A percentile compares a stretch with the other conserved stretches of the same genome.
phyloP scores from a whole-genome alignment of 2,888 invertebrate species.

The Crioceris asparagi region DNA sequence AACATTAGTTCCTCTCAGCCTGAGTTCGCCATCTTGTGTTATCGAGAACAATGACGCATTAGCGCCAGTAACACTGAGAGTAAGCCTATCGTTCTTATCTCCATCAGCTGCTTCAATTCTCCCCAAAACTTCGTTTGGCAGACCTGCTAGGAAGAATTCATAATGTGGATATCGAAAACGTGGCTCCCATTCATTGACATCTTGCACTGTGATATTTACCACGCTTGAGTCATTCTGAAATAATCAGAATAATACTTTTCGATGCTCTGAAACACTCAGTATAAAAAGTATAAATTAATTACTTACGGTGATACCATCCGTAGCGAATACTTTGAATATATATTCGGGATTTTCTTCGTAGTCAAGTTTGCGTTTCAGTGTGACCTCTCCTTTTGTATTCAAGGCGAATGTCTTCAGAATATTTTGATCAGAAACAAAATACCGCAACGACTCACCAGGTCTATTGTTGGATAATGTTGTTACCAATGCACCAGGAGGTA shows the following conservation, averaged over 20 bases:
- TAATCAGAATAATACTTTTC: not conserved
- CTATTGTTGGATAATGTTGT: conserved; percentile 58
- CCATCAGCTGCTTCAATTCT: conserved; percentile 80
- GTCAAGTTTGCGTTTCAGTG: conserved; percentile 64
- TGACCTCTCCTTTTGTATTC: conserved; percentile 68
- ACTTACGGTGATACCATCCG: conserved; percentile 63
- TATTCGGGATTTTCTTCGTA: conserved; percentile 64
- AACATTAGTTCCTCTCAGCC: no score
- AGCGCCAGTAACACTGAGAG: conserved; percentile 48
- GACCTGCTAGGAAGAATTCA: conserved; percentile 55
- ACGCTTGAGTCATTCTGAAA: conserved; percentile 74
- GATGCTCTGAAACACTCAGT: not conserved
- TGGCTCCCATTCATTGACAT: conserved; percentile 92
- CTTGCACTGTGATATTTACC: conserved; percentile 68
- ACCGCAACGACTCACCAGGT: conserved; percentile 55
- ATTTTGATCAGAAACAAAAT: conserved; percentile 64
- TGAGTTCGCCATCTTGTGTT: conserved; percentile 56
- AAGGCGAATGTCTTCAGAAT: conserved; percentile 67
- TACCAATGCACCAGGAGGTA: conserved; percentile 62
- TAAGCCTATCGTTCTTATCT: conserved; percentile 64
- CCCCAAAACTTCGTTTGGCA: conserved; percentile 41
- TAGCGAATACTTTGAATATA: conserved; percentile 69
- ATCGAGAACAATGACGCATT: conserved; percentile 46
- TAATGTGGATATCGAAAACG: conserved; percentile 80
- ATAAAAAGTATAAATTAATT: not conserved